A percentile compares a stretch with the other conserved stretches of the same genome.
Evolutionary conservation across 1,140 invertebrate species (phyloP).

Genomic region (Plutomurus gul): DNA sequence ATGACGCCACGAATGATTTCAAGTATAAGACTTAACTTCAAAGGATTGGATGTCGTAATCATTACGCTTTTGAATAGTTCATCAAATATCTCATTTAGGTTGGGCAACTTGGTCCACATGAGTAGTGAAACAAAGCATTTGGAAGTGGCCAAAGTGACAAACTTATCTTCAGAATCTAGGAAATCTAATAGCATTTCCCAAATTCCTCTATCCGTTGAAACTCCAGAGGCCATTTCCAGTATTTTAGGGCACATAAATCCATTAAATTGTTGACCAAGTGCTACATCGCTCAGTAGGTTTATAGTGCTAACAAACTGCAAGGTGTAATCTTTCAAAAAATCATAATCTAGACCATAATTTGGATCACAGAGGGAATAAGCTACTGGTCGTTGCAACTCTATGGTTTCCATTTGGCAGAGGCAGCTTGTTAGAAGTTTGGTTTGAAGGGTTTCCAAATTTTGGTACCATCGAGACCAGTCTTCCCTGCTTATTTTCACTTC

Average conservation of each 20-base stretch:
- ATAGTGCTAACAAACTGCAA: conserved; percentile 79
- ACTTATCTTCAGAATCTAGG: conserved; percentile 75
- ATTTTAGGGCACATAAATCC: conserved; percentile 78
- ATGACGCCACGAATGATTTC: conserved; percentile 82
- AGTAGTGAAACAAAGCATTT: conserved; percentile 80
- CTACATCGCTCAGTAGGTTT: conserved; percentile 80
- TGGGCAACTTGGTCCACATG: conserved; percentile 70
- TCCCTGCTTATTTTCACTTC: neutral
- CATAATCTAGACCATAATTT: neutral
- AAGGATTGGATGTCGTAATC: conserved; percentile 56
- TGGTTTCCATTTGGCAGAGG: conserved; percentile 44
- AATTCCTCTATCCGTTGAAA: conserved; percentile 77
- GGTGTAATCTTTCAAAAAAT: conserved; percentile 46
- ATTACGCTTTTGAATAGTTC: conserved; percentile 55
- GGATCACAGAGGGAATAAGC: conserved; percentile 5
- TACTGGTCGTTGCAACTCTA: conserved; percentile 47
- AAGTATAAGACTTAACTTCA: conserved; percentile 78
- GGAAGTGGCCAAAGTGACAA: conserved; percentile 76
- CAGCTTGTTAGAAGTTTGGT: conserved; percentile 45
- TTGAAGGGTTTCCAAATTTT: conserved; percentile 46
- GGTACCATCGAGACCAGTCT: conserved; percentile 43
- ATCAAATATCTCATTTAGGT: conserved; percentile 62
- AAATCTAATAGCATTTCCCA: conserved; percentile 81
- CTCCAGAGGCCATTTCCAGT: conserved; percentile 75
- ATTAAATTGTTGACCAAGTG: conserved; percentile 78